Conservation (phyloP, 92 coral and sea anemone species). For the Bergia sp. region DNA sequence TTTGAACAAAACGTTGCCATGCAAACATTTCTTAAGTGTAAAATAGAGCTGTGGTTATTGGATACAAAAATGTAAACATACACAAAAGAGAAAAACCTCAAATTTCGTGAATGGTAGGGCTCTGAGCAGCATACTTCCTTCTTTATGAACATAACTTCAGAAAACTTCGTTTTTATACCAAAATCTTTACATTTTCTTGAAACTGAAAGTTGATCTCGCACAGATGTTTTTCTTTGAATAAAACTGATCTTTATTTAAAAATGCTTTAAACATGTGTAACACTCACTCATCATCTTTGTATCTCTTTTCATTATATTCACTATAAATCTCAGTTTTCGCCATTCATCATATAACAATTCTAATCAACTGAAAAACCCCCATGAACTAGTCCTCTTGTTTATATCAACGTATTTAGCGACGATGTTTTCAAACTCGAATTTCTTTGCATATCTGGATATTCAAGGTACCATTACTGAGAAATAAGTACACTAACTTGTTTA, state of each 20-base stretch:
- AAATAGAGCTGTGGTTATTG: not conserved
- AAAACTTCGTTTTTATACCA: not conserved
- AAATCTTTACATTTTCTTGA: not conserved
- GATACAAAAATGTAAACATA: not conserved
- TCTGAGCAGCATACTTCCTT: not conserved
- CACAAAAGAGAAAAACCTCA: not conserved
- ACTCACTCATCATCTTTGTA: too few relatives aligned
- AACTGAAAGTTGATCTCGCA: not conserved
- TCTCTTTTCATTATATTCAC: not conserved
- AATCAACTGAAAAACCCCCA: too few relatives aligned
- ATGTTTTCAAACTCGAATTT: too few relatives aligned
- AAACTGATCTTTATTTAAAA: not conserved
- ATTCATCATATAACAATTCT: not conserved
- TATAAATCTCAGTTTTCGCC: not conserved
- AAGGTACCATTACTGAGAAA: too few relatives aligned
- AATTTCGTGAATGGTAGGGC: not conserved
- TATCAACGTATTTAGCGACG: too few relatives aligned
- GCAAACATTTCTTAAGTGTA: not conserved
- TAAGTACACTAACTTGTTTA: not conserved
- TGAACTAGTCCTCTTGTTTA: not conserved
- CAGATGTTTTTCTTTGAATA: not conserved
- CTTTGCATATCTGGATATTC: too few relatives aligned
- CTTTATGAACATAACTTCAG: not conserved
- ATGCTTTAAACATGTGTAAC: not conserved
- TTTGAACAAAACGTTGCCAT: not conserved